Conservation (phyloP, 2,797 vertebrate genomes). For the Australoheros facetus region DNA sequence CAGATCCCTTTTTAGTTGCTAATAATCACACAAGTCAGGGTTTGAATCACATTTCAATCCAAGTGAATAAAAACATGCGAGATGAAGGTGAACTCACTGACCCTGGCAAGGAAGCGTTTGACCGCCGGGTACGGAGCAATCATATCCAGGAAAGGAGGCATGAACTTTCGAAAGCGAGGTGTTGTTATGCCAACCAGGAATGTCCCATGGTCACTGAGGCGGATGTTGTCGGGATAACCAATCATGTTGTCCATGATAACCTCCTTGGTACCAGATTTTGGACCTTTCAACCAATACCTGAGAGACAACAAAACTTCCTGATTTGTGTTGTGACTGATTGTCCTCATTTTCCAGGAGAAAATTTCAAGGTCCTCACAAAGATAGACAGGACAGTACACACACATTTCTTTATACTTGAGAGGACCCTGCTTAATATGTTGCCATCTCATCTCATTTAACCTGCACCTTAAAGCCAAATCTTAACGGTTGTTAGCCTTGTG, state of each 20-base stretch:
- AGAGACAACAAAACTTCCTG: not conserved
- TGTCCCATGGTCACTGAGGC: conserved; percentile 72
- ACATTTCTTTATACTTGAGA: not conserved
- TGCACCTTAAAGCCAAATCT: too few relatives aligned
- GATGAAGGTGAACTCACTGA: conserved; percentile 21
- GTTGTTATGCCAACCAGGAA: conserved; percentile 81
- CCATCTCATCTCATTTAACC: too few relatives aligned
- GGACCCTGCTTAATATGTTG: too few relatives aligned
- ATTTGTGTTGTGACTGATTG: not conserved
- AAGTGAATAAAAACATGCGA: not conserved
- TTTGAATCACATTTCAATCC: not conserved
- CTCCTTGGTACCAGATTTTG: conserved; percentile 73
- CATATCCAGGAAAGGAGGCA: conserved; percentile 79
- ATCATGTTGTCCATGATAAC: conserved; percentile 80
- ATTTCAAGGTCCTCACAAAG: not conserved
- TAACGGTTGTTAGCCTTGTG: too few relatives aligned
- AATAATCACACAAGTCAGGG: not conserved
- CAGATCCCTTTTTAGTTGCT: too few relatives aligned
- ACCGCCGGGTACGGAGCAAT: conserved; percentile 77
- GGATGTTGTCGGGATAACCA: conserved; percentile 84
- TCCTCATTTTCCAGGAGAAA: not conserved
- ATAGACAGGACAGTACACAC: not conserved
- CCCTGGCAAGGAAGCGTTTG: conserved; percentile 81
- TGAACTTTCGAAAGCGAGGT: conserved; percentile 63
- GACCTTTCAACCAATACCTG: conserved; percentile 80